These are phyloP conservation scores for Azorinus chamasolen DNA, from an alignment of 2,888 invertebrate genomes.

Conservation along the genomic window DNA sequence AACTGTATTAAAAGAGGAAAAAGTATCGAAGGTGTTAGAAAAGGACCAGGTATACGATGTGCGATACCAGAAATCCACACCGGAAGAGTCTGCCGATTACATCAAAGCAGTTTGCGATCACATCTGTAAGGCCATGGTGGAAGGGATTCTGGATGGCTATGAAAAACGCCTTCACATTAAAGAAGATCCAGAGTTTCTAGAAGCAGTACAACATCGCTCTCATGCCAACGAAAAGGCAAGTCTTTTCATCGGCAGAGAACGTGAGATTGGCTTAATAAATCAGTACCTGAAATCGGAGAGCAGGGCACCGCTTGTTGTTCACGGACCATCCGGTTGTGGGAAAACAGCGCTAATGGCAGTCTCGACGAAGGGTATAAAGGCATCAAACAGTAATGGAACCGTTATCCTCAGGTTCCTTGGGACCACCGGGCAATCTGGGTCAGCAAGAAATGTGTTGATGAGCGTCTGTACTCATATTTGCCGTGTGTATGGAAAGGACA, in stretches of 20 bases:
- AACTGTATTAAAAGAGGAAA: constrained; percentile 38
- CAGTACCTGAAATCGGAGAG: constrained; percentile 31
- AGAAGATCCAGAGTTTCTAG: constrained; percentile 51
- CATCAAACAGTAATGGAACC: constrained; percentile 24
- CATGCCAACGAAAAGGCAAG: constrained; percentile 52
- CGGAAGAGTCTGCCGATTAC: constrained; percentile 18
- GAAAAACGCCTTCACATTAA: constrained; percentile 49
- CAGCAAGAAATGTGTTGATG: constrained; percentile 59
- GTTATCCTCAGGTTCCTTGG: constrained; percentile 72
- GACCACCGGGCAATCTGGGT: constrained; percentile 72
- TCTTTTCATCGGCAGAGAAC: constrained; percentile 55
- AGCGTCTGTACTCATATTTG: constrained; percentile 69
- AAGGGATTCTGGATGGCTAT: constrained; percentile 43
- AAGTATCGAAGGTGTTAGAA: constrained; percentile 16
- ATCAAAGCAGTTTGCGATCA: constrained; percentile 44
- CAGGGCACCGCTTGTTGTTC: constrained; percentile 72
- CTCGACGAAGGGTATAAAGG: constrained; percentile 29
- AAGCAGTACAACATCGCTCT: constrained; percentile 48
- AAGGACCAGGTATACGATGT: constrained; percentile 24
- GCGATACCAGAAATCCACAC: constrained; percentile 20
- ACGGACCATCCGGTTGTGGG: constrained; percentile 80
- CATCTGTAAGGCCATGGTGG: constrained; percentile 40
- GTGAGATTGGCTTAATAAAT: constrained; percentile 33
- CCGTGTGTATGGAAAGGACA: constrained; percentile 45
- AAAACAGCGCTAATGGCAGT: constrained; percentile 81